phyloP scores from a whole-genome alignment of 2,113 vertebrate genomes.

The Sula dactylatra region DNA sequence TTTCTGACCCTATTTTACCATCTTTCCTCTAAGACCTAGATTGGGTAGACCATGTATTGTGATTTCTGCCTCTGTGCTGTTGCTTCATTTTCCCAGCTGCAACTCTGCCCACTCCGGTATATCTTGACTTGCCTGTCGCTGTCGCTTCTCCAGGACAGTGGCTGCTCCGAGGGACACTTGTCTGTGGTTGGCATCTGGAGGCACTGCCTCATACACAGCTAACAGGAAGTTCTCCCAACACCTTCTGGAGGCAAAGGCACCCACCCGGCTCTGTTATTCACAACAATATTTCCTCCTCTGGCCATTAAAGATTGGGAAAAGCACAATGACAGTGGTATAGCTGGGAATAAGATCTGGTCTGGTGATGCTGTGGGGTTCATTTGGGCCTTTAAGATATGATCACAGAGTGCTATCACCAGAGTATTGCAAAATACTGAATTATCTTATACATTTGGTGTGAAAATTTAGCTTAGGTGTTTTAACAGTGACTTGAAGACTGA shows the following conservation, averaged over 20 bases:
- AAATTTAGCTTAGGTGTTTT: neutral
- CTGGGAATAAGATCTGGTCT: neutral
- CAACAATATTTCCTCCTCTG: neutral
- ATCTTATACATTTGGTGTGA: neutral
- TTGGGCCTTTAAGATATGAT: neutral
- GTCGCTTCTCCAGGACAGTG: neutral
- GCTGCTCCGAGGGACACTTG: neutral
- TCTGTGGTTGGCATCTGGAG: neutral
- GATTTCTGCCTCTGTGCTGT: neutral
- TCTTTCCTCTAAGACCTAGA: neutral
- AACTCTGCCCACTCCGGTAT: neutral
- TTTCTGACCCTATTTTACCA: neutral
- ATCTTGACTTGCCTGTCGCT: neutral
- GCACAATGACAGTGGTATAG: neutral
- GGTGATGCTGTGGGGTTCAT: neutral
- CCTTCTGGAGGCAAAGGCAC: neutral
- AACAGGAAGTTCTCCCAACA: neutral
- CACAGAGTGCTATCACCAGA: neutral
- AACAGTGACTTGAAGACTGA: neutral
- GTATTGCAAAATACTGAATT: neutral
- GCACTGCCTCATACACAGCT: neutral
- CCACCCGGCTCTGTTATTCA: neutral
- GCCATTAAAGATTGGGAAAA: neutral
- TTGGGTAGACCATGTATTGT: neutral
- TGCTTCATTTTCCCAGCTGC: neutral